Base-by-base conservation (phyloP, 2,888 invertebrate species). In the Aphodius sticticus region DNA sequence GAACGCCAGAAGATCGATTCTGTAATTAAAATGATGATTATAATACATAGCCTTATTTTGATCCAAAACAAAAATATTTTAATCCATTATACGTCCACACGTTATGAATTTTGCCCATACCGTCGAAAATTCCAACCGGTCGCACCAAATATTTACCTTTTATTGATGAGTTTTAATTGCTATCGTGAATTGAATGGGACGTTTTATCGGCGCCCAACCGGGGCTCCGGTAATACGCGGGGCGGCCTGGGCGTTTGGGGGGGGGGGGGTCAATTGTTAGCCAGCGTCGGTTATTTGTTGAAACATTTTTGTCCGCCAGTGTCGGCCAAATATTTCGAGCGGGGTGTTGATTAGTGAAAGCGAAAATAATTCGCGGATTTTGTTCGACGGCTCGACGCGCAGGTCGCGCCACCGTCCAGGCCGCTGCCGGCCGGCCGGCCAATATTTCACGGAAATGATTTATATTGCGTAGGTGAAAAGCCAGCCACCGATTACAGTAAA, bases 401-500 rank as follows among this genome's bases (percentile, higher is more conserved):
- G 70, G 1, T 53, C 72, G 80, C 79, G 78, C 80, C 78, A 75
- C 77, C 76, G 77, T 76, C 76, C 76, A 14, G 35, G 35, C 4
- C 76, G 36, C 16, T 69, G 14, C 35, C 35, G 35, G 69, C 53
- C 35, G 35, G 69, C 53, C 71, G 71, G 26, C 26, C 71, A 37
- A 71, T 69, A 78, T 78, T 74, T 69, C 53, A 77, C 71, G 77
- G 26, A 77, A 70, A 78, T 82, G 82, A 81, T 81, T 81, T 81
- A 82, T 81, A 77, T 76, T 77, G 77, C 12, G 76, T 79, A 74
- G 75, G 79, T 74, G 75, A 79, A 80, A 81, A 77, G 80, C 81
- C 77, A 77, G 78, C 81, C 81, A 77, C 76, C 79, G 82, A 81
- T 82, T 83, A 81, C 80, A 77, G 77, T 78, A 80, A 80, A 82